Base-by-base conservation (phyloP, 1,140 invertebrate species). In the Bombus sibiricus region DNA sequence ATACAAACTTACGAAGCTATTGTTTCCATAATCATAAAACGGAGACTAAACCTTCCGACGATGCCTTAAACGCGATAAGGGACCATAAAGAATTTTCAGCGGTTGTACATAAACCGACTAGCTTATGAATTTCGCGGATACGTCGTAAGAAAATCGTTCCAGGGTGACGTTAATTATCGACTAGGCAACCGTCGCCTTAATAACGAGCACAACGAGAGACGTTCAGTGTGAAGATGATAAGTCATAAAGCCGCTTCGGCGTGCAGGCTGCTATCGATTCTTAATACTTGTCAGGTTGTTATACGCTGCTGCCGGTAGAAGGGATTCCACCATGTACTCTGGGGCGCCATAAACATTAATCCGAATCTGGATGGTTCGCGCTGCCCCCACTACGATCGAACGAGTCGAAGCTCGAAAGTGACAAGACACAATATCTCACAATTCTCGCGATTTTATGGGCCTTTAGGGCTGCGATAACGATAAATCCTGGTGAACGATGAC, bases 341-440 rank as follows among this genome's bases (percentile, higher is more conserved):
- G 88, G 89, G 88, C 86, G 81, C 88, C 81, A 80, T 90, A 90
- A 90, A 90, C 85, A 86, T 85, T 89, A 89, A 89, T 89, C 85
- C 88, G 88, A 86, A 89, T 89, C 88, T 85, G 75, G 86, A 69
- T 43, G 77, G 68, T 78, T 89, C 79, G 72, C 88, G 62, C 59
- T 78, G 64, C 37, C 66, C 57, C 25, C 28, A 12, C 34, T 62
- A 75, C 83, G 88, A 90, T 89, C 85, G 88, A 90, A 86, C 89
- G 88, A 85, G 77, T 10, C 85, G 73, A 81, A 37, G 76, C 72
- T 66, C 41, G 81, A 79, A 87, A 87, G 77, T 84, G 89, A 90
- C 86, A 90, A 90, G 88, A 89, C 78, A 84, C 89, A 81, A 89
- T 90, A 90, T 89, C 89, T 90, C 85, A 89, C 88, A 74, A 89